Evolutionary conservation across 2,113 vertebrate species (phyloP), one percentile per base, ranked within the genome.

Genomic region (Neomonachus schauinslandi): DNA sequence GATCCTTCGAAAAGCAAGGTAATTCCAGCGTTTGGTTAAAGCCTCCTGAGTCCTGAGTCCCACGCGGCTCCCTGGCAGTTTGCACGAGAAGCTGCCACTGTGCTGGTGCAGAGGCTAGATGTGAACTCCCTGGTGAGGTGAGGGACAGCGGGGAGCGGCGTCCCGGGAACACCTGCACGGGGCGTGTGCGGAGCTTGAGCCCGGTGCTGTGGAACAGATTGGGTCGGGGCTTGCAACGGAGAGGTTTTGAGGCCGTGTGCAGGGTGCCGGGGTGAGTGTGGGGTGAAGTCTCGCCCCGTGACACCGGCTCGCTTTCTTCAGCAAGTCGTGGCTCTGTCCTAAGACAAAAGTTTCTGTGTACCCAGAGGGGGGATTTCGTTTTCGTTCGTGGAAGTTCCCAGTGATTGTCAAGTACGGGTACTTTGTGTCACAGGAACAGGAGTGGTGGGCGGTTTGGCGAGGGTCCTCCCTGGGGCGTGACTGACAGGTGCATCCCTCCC

Each of bases 371-470:
- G 57, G 13, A 26, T 26, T 21, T 28, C 7, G 0, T 21, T 26
- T 21, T 28, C 4, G 0, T 26, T 83, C 5, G 2, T 4, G 8
- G 2, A 59, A 49, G 22, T 19, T 8, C 36, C 82, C 18, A 42
- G 49, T 3, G 1, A 18, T 5, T 7, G n/a, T 21, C 28, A 1
- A 9, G 71, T 7, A 2, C 2, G 1, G 42, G 39, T 16, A 39
- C 11, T 26, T 13, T 5, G 31, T 12, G 7, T 36, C 36, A 36
- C 21, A 1, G 36, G 39, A 8, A 11, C 15, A 1, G 53, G 28
- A 33, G 53, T 0, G 1, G 11, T 1, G 0, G 2, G 14, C 39
- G 12, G 7, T 24, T 6, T 1, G 24, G 2, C 0, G 0, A 79
- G 46, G 10, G 39, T 4, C 4, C 0, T 59, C 36, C 31, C 24